Evolutionary conservation across 1,140 invertebrate species (phyloP).

Genomic region (Xylocopa sonorina): DNA sequence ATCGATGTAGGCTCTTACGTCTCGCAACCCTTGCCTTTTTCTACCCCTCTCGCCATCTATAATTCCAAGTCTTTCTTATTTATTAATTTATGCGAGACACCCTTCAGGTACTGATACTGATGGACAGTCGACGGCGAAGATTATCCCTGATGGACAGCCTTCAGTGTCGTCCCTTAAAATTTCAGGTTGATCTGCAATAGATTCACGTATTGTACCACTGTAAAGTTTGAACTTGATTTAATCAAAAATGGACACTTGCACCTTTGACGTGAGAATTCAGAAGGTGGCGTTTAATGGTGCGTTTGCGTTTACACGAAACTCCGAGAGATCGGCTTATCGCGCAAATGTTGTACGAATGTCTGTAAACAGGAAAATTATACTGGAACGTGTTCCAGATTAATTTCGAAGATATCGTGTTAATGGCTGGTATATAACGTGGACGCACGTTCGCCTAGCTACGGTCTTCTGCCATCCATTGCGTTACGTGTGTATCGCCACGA

Average conservation of each 20-base stretch:
- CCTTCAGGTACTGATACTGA: no score
- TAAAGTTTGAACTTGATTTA: no score
- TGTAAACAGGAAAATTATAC: slow-evolving; percentile 60
- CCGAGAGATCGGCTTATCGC: slow-evolving; percentile 38
- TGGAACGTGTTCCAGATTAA: slow-evolving; percentile 61
- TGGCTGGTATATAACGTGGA: slow-evolving; percentile 54
- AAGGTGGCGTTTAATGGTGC: slow-evolving; percentile 32
- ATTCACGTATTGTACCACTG: no score
- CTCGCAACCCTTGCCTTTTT: not conserved
- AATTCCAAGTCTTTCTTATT: no score
- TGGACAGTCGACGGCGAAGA: no score
- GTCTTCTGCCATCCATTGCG: slow-evolving; percentile 43
- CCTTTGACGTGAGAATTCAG: not conserved
- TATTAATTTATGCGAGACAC: no score
- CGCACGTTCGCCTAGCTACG: not conserved
- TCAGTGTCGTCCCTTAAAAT: no score
- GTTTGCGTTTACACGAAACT: not conserved
- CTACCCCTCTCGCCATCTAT: no score
- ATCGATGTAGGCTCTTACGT: not conserved
- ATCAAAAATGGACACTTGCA: not conserved
- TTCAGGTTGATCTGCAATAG: no score
- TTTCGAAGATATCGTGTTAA: slow-evolving; percentile 62
- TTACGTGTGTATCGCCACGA: not conserved
- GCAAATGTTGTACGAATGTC: slow-evolving; percentile 44
- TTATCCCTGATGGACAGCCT: no score